Percentiles rank a stretch among this genome's conserved stretches.
phyloP scores from a whole-genome alignment of 2,113 vertebrate genomes.

The Ictalurus furcatus region DNA sequence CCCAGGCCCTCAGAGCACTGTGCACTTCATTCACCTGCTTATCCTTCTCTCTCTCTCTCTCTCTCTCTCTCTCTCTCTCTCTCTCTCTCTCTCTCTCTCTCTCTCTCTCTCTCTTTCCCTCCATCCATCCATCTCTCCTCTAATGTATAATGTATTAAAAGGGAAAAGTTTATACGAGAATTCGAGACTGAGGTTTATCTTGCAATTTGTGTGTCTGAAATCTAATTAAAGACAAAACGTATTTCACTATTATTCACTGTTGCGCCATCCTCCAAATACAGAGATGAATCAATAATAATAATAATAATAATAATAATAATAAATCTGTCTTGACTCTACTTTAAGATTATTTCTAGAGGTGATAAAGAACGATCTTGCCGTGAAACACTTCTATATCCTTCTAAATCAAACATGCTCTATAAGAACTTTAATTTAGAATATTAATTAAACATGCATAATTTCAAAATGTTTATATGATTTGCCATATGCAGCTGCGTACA shows the following conservation, averaged over 20 bases:
- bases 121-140: background rate
- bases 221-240: background rate
- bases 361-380: background rate
- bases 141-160: background rate
- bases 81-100: conserved; percentile 13
- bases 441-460: too few species aligned
- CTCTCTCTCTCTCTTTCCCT: conserved; percentile 7
- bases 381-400: background rate
- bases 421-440: too few species aligned
- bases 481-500: too few species aligned
- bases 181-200: background rate
- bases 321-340: background rate
- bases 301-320: background rate
- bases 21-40: conserved; percentile 41
- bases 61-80: conserved; percentile 12
- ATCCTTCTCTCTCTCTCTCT: conserved; percentile 1
- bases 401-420: too few species aligned
- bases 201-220: background rate
- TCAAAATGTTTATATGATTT: too few species aligned
- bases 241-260: background rate
- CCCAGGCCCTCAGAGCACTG: conserved; percentile 41
- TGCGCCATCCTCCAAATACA: background rate
- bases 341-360: background rate
- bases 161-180: background rate
- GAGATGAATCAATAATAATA: background rate